Base-by-base conservation (phyloP, 2,888 invertebrate genomes). In the Tinea semifulvella region DNA sequence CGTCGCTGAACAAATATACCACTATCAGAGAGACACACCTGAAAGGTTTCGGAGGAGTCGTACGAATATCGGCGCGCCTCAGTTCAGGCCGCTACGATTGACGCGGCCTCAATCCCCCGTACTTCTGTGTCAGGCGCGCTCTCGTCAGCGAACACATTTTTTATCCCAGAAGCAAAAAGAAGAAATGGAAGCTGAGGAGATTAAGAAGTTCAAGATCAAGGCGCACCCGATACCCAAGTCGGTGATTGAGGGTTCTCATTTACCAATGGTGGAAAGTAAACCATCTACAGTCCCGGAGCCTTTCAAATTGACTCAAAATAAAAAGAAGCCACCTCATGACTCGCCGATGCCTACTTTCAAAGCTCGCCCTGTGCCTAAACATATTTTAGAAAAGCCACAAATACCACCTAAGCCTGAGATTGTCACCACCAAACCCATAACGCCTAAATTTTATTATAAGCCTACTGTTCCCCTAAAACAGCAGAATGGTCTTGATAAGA, bases 151-250 rank as follows among this genome's bases (percentile, higher is more conserved):
- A 6, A 58, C 73, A 1, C 73, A 77, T 42, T 65, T 80, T n/a
- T 51, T 85, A 11, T 85, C 85, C 10, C 82, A 81, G 44, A 81
- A 85, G 50, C 85, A 90, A 52, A 70, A 76, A 42, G 89, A 90
- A 58, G 71, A 83, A 48, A 55, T 81, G 52, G 87, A 88, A 58
- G 49, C 86, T 0, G 85, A 88, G 58, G 86, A 89, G 61, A 79
- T 86, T 7, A 85, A 82, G 56, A 87, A 85, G 71, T 84, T 83
- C 57, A 84, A 86, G 63, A 84, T 90, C 19, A 89, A 87, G 63
- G 88, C 90, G 0, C 76, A 85, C 46, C 88, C 89, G 2, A 65
- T 90, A 40, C 87, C 85, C 43, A 80, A 79, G 51, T 84, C 81
- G 48, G 82, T 88, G 2, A 64, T 88, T 25, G 71, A 79, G 49